Base-by-base conservation (phyloP, 1,140 invertebrate species). In the Paralvinella palmiformis region DNA sequence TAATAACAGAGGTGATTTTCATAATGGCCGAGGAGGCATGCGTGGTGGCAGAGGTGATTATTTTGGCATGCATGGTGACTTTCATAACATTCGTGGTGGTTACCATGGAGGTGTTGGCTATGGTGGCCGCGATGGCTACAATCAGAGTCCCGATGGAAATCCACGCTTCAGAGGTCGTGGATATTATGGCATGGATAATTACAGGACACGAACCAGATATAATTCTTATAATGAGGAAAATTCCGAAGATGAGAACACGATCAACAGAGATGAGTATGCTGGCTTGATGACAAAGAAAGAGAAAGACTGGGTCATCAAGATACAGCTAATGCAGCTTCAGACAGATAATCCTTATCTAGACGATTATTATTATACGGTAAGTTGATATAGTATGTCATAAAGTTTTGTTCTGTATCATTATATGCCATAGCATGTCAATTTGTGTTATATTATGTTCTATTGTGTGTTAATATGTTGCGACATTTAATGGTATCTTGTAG, bases 251-350 rank as follows among this genome's bases (percentile, higher is more conserved):
- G 29, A 31, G 29, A 37, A 36, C 2, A 33, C 7, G 35, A 0
- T 20, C 10, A 41, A 60, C 33, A 33, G 32, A 24, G 91, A 94
- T 77, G 89, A 91, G 71, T 94, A 93, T 75, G 87, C 88, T 5
- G 92, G 91, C 27, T 80, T 96, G 2, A 96, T 97, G 93, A 92
- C 89, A 41, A 85, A 86, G 65, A 85, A 88, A 44, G 93, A 96
- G 72, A 96, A 95, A 73, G 91, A 94, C 65, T 94, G 92, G 91
- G 82, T 96, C 1, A 87, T 92, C 53, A 93, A 93, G 75, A 95
- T 96, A 72, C 93, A 96, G 78, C 81, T 94, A 69, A 78, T 94
- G 62, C 92, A 95, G 76, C 81, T 96, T 0, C 77, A 82, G 66
- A 79, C 79, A 53, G 77, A 82, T 45, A 82, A 83, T 66, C 82